Evolutionary conservation across 2,797 vertebrate species (phyloP).

Genomic region (Ctenopoma kingsleyae): DNA sequence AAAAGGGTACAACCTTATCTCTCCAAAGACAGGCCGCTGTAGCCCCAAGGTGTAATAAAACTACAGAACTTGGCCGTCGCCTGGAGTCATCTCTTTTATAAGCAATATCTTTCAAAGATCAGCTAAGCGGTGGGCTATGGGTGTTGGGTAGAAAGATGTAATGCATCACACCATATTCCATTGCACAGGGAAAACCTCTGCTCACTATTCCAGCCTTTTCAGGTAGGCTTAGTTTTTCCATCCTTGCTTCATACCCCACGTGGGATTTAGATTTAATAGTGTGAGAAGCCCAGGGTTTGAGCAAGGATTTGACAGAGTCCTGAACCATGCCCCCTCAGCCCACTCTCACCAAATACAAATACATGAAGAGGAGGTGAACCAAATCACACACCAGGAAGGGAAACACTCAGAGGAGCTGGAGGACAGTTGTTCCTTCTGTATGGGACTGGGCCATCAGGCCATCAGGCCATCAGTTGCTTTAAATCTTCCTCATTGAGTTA

Average conservation of each 20-base stretch:
- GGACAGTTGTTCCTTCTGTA: slow-evolving; percentile 39
- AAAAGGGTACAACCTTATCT: slow-evolving; percentile 97
- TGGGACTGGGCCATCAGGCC: slow-evolving; percentile 35
- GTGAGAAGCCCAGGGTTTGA: slow-evolving; percentile 67
- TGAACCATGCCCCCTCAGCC: slow-evolving; percentile 53
- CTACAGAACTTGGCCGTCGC: slow-evolving; percentile 91
- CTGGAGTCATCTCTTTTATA: slow-evolving; percentile 93
- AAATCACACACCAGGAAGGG: slow-evolving; percentile 43
- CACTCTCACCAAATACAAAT: slow-evolving; percentile 49
- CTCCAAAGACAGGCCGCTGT: slow-evolving; percentile 91
- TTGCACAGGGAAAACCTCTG: slow-evolving; percentile 66
- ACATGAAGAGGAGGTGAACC: slow-evolving; percentile 50
- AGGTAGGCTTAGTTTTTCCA: slow-evolving; percentile 57
- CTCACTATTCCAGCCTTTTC: slow-evolving; percentile 71
- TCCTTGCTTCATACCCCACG: slow-evolving; percentile 59
- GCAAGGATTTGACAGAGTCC: slow-evolving; percentile 67
- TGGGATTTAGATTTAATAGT: slow-evolving; percentile 79
- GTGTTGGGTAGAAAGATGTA: slow-evolving; percentile 77
- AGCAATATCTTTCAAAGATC: slow-evolving; percentile 93
- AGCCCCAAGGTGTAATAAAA: slow-evolving; percentile 96
- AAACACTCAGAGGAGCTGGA: slow-evolving; percentile 46
- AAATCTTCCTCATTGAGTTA: slow-evolving; percentile 74
- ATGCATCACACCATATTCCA: slow-evolving; percentile 82
- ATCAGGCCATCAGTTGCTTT: slow-evolving; percentile 46
- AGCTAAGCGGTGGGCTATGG: slow-evolving; percentile 89